A percentile compares a stretch with the other conserved stretches of the same genome.
Evolutionary conservation across 1,140 invertebrate genomes (phyloP).

Genomic region (Riptortus pedestris): DNA sequence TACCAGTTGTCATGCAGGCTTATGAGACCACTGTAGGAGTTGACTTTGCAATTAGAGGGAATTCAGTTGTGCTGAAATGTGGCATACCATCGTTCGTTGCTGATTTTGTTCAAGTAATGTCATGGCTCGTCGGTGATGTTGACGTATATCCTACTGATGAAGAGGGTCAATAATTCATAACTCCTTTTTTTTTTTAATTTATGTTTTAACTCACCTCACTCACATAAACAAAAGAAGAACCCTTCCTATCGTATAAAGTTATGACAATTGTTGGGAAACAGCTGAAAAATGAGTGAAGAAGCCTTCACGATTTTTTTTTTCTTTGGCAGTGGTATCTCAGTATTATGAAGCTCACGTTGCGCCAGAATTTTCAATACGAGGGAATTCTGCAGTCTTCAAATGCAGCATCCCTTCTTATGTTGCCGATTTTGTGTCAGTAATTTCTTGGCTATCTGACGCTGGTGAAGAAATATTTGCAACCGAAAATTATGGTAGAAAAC

Average conservation of each 20-base stretch:
- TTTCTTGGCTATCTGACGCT: constrained; percentile 74
- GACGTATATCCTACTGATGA: constrained; percentile 18
- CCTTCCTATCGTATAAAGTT: background rate
- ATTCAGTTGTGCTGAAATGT: constrained; percentile 76
- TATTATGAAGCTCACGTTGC: constrained; percentile 81
- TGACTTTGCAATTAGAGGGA: constrained; percentile 75
- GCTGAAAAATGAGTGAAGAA: too few relatives aligned
- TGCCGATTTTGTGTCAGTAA: constrained; percentile 77
- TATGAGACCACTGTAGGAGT: constrained; percentile 81
- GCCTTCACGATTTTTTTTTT: too few relatives aligned
- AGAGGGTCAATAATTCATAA: constrained; percentile 9
- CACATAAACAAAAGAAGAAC: background rate
- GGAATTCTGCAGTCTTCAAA: constrained; percentile 82
- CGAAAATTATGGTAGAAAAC: constrained; percentile 43
- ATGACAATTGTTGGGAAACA: background rate
- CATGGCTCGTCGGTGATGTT: constrained; percentile 70
- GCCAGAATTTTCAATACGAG: constrained; percentile 84
- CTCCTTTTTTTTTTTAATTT: background rate
- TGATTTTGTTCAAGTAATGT: constrained; percentile 73
- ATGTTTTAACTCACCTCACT: background rate
- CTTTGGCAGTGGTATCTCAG: constrained; percentile 82
- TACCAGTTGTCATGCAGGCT: constrained; percentile 71
- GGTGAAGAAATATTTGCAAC: constrained; percentile 37
- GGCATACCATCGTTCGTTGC: constrained; percentile 78
- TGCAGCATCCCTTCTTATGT: constrained; percentile 88